Evolutionary conservation across 2,797 vertebrate species (phyloP).

Genomic region (Myripristis jacobus): DNA sequence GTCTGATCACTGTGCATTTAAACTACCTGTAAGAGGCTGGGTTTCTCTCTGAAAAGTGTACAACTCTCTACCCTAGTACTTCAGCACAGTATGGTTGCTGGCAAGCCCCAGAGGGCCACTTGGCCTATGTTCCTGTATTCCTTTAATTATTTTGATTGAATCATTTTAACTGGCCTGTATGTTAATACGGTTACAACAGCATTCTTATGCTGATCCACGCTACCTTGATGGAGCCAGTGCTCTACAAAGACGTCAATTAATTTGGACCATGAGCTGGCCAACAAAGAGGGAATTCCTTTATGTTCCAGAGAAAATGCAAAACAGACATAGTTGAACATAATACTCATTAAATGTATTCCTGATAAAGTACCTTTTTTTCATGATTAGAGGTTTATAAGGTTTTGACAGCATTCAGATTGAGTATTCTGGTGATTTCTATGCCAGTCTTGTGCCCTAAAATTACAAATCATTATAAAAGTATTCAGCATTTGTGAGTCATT

Average conservation of each 20-base stretch:
- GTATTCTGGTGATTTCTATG: constrained; percentile 26
- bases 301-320: constrained; percentile 42
- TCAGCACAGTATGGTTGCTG: constrained; percentile 55
- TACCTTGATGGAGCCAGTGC: constrained; percentile 36
- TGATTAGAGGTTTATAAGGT: constrained; percentile 49
- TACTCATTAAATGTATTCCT: constrained; percentile 28
- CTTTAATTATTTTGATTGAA: constrained; percentile 62
- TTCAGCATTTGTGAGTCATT: constrained; percentile 15
- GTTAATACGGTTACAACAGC: constrained; percentile 46
- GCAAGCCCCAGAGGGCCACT: constrained; percentile 49
- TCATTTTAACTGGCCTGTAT: constrained; percentile 47
- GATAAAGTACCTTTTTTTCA: constrained; percentile 21
- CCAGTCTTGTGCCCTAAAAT: constrained; percentile 11
- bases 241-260: constrained; percentile 44
- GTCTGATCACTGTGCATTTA: constrained; percentile 19
- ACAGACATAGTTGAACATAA: constrained; percentile 36
- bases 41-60: constrained; percentile 38
- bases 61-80: constrained; percentile 40
- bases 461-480: constrained; percentile 20
- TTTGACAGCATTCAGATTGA: constrained; percentile 11
- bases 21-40: constrained; percentile 20
- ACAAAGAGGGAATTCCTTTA: constrained; percentile 27
- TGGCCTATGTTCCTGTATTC: constrained; percentile 46
- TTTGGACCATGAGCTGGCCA: constrained; percentile 15
- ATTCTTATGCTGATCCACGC: constrained; percentile 31